Percentiles rank a stretch among this genome's conserved stretches.
phyloP scores from a whole-genome alignment of 2,797 vertebrate species.

The Sardinella longiceps region DNA sequence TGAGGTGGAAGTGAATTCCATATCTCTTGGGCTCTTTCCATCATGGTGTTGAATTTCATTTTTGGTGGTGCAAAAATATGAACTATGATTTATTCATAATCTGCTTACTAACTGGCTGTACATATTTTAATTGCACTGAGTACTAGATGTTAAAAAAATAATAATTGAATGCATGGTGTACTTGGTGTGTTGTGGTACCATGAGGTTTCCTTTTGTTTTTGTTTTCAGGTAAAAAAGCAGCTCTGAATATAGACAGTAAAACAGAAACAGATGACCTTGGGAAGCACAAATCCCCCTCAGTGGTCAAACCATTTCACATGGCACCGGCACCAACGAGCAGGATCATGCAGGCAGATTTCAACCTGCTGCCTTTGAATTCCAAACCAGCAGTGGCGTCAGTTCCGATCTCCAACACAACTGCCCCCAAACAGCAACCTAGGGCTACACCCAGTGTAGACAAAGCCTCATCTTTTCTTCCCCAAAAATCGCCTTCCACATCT shows the following conservation, averaged over 20 bases:
- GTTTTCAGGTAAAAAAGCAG: conserved; percentile 62
- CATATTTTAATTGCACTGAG: too few relatives aligned
- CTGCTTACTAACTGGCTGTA: too few relatives aligned
- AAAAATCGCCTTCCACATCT: conserved; percentile 61
- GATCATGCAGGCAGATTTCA: conserved; percentile 50
- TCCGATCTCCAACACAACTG: conserved; percentile 55
- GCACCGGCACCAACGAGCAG: conserved; percentile 50
- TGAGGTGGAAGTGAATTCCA: too few relatives aligned
- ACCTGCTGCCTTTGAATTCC: conserved; percentile 60
- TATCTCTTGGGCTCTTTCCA: too few relatives aligned
- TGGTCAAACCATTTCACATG: conserved; percentile 37
- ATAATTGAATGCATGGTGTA: background rate
- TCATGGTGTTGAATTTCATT: too few relatives aligned
- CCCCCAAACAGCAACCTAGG: conserved; percentile 60
- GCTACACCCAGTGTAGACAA: conserved; percentile 65
- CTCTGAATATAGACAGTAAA: conserved; percentile 61
- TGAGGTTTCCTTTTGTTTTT: conserved; percentile 48
- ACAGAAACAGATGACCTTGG: conserved; percentile 49
- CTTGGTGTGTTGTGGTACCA: background rate
- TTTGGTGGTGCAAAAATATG: too few relatives aligned
- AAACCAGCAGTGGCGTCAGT: conserved; percentile 62
- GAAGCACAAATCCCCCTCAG: conserved; percentile 52
- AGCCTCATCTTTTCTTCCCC: conserved; percentile 61
- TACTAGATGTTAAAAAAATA: too few relatives aligned
- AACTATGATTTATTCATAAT: too few relatives aligned